Evolutionary conservation across 2,113 vertebrate species (phyloP).

Genomic region (Phalacrocorax carbo): DNA sequence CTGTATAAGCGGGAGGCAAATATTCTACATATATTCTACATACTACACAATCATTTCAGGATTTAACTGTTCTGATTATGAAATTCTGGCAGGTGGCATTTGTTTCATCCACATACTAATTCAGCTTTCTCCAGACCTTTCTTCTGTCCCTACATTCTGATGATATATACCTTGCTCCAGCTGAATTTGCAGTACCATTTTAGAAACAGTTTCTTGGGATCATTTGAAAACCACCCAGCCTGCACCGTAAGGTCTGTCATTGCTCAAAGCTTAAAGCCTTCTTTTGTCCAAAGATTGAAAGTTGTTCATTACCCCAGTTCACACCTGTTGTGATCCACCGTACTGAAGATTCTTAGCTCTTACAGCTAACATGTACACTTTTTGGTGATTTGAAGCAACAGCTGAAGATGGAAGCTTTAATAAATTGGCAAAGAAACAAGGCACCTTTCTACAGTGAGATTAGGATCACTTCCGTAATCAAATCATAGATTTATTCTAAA

Average conservation of each 20-base stretch:
- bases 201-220: neutral
- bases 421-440: neutral
- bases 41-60: neutral
- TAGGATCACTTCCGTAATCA: neutral
- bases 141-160: neutral
- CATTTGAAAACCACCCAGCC: neutral
- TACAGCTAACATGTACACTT: neutral
- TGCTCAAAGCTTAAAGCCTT: neutral
- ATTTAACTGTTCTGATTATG: neutral
- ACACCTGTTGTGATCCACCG: neutral
- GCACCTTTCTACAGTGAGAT: neutral
- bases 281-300: neutral
- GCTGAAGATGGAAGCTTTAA: neutral
- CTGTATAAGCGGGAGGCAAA: neutral
- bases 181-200: neutral
- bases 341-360: neutral
- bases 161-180: neutral
- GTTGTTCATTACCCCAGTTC: neutral
- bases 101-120: neutral
- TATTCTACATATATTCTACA: neutral
- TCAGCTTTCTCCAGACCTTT: neutral
- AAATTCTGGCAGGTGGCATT: neutral
- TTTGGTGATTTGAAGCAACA: neutral
- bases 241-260: neutral
- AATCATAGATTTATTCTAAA: neutral